Evolutionary conservation across 2,888 invertebrate species (phyloP), one percentile per base, ranked within the genome.

Genomic region (Drosophila niveifrons): DNA sequence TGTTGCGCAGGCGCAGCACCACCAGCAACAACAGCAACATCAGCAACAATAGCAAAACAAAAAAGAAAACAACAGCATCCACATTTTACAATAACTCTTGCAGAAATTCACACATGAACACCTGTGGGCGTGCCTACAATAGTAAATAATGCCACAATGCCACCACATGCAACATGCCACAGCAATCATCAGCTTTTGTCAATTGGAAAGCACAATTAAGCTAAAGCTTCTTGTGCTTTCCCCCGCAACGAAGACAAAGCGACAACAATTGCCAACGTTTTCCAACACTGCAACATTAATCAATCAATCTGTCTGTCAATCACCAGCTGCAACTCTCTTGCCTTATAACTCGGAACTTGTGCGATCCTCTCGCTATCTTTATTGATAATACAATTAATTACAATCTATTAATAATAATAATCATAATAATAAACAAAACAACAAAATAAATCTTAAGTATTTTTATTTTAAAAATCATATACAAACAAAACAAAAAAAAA

Each of bases 41-140:
- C 64, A 67, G 59, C 59, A 73, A 63, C 48, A 51, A 7, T 55
- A 57, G 31, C 56, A 51, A 36, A n/a, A 34, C 1, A 34, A n/a
- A 18, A 67, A n/a, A 34, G 6, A 23, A 2, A 34, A n/a, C n/a
- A 67, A 69, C 62, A 70, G 64, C 58, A 71, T 55, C 62, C 34
- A 74, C 36, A 55, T 46, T 66, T 73, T 57, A 67, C 46, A 58
- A 82, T 61, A 72, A 80, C 90, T 76, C 75, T 91, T 90, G 71
- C 91, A 92, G 92, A 91, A 91, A 91, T 70, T 89, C 90, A 75
- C 91, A 92, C 77, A 83, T 91, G 90, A 90, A 91, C 80, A 90
- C 91, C 61, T 92, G 91, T 87, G 91, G 92, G 82, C 91, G 92
- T 87, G 89, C 83, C 74, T 91, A 90, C 84, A 74, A 72, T 61